A percentile compares a stretch with the other conserved stretches of the same genome.
These are phyloP conservation scores for Caprella mutica DNA, from an alignment of 2,888 invertebrate species.

Conservation along the genomic window DNA sequence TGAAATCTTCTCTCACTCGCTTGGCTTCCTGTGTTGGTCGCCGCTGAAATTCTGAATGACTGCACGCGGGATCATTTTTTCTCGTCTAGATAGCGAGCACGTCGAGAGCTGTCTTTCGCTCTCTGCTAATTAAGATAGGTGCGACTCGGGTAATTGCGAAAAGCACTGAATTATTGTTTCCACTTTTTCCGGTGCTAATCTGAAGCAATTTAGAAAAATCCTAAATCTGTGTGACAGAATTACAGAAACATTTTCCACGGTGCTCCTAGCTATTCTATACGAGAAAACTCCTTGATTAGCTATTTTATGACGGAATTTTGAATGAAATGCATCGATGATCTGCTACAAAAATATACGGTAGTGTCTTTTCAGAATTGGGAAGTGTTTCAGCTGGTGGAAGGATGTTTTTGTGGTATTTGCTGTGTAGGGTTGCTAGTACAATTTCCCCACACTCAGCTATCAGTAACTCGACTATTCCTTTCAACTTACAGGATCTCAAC, in stretches of 20 bases:
- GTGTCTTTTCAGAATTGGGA: background rate
- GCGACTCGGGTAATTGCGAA: background rate
- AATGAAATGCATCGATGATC: slow-evolving; percentile 19
- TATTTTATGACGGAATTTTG: background rate
- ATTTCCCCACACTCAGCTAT: slow-evolving; percentile 14
- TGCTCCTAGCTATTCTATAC: slow-evolving; percentile 15
- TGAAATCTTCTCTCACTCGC: background rate
- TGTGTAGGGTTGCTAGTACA: background rate
- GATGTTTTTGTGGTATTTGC: background rate
- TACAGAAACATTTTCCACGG: slow-evolving; percentile 18
- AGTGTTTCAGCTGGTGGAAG: slow-evolving; percentile 14
- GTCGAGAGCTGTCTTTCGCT: background rate
- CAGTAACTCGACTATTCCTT: slow-evolving; percentile 14
- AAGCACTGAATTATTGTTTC: background rate
- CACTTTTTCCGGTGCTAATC: background rate
- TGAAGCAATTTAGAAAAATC: slow-evolving; percentile 3
- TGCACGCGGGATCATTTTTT: too few species aligned
- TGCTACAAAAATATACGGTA: slow-evolving; percentile 13
- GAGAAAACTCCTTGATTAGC: slow-evolving; percentile 13
- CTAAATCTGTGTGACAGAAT: slow-evolving; percentile 18
- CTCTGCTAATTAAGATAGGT: background rate
- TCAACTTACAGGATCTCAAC: slow-evolving; percentile 7
- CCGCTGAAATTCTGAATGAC: too few species aligned
- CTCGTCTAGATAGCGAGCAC: too few species aligned
- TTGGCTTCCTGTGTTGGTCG: too few species aligned